phyloP scores from a whole-genome alignment of 2,888 invertebrate species.

The Ernsta delagoae region DNA sequence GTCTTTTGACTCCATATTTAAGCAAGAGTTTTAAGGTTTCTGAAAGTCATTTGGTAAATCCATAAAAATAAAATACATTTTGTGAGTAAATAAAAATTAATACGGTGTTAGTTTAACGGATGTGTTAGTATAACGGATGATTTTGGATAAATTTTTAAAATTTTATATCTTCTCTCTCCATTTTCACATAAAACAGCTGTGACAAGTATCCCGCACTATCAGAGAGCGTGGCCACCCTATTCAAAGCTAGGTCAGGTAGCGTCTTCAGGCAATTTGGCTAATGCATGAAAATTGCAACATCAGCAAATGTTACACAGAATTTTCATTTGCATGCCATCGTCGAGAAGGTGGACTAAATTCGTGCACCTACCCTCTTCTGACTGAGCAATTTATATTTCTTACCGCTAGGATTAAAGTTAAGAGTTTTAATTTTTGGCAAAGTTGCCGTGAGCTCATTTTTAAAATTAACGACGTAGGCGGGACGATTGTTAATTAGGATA shows the following conservation, averaged over 20 bases:
- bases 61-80: too few species aligned
- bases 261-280: constrained; percentile 37
- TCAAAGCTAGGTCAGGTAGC: constrained; percentile 27
- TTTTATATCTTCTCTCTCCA: too few species aligned
- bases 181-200: too few species aligned
- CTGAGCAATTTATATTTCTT: constrained; percentile 3
- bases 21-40: too few species aligned
- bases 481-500: neutral
- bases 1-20: too few species aligned
- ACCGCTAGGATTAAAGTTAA: constrained; percentile 6
- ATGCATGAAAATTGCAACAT: constrained; percentile 34
- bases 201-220: neutral
- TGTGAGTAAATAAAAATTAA: too few species aligned
- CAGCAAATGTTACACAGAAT: constrained; percentile 16
- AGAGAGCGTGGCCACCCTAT: neutral
- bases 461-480: neutral
- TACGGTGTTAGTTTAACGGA: too few species aligned
- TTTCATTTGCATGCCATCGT: constrained; percentile 12
- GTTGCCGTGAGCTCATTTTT: neutral
- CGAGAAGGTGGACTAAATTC: neutral
- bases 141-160: too few species aligned
- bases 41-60: too few species aligned
- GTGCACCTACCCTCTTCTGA: neutral
- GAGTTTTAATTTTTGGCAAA: constrained; percentile 4
- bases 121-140: too few species aligned